phyloP scores from a whole-genome alignment of 2,888 invertebrate species.

The Phengaris alcon region DNA sequence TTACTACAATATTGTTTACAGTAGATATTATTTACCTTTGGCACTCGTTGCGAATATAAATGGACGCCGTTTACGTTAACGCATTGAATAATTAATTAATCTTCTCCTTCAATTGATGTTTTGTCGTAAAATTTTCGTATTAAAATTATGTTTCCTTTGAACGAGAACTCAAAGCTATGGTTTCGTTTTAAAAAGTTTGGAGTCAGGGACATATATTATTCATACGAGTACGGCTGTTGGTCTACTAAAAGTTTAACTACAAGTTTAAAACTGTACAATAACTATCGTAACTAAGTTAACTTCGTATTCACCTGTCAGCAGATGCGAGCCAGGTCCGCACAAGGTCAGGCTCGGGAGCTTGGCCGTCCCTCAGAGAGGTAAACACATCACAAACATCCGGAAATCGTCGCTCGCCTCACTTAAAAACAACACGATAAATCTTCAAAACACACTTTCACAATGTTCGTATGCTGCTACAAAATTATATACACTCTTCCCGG shows the following conservation, averaged over 20 bases:
- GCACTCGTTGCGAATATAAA: background rate
- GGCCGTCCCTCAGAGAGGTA: slow-evolving; percentile 64
- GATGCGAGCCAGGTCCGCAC: slow-evolving; percentile 41
- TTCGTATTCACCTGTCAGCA: slow-evolving; percentile 56
- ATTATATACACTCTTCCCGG: slow-evolving; percentile 53
- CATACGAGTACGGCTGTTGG: slow-evolving; percentile 32
- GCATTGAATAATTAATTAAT: slow-evolving; percentile 8
- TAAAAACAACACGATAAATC: slow-evolving; percentile 72
- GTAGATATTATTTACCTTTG: background rate
- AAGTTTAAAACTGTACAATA: slow-evolving; percentile 62
- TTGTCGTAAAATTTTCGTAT: slow-evolving; percentile 1
- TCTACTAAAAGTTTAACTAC: slow-evolving; percentile 70
- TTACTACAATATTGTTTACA: background rate
- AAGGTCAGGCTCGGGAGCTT: slow-evolving; percentile 45
- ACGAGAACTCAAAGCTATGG: background rate
- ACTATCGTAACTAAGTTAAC: slow-evolving; percentile 64
- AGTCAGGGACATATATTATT: slow-evolving; percentile 8
- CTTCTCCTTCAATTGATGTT: background rate
- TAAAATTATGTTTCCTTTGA: background rate
- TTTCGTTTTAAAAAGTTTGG: slow-evolving; percentile 26
- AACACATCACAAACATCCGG: slow-evolving; percentile 73
- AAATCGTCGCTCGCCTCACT: slow-evolving; percentile 66
- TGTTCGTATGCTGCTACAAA: slow-evolving; percentile 50
- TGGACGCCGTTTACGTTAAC: background rate
- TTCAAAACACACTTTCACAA: slow-evolving; percentile 58